Evolutionary conservation across 2,797 vertebrate genomes (phyloP).

Genomic region (Pseudomugil tenellus): DNA sequence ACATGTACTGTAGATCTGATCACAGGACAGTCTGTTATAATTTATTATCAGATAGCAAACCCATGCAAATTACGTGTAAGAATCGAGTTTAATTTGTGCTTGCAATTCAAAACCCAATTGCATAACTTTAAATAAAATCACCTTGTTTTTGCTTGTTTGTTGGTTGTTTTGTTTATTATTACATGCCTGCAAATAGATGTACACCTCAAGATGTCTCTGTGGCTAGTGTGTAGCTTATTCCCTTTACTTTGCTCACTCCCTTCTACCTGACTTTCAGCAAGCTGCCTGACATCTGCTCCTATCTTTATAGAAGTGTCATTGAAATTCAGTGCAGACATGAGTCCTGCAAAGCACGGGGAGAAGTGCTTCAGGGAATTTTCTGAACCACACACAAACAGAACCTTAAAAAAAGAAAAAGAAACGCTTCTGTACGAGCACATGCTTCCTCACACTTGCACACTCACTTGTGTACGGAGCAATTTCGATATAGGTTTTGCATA

Average conservation of each 20-base stretch:
- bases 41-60: background rate
- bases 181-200: conserved; percentile 40
- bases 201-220: conserved; percentile 39
- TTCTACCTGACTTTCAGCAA: conserved; percentile 69
- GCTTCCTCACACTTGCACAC: background rate
- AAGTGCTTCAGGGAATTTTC: conserved; percentile 70
- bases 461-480: background rate
- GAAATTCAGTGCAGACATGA: conserved; percentile 76
- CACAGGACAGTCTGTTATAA: background rate
- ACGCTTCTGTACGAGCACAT: conserved; percentile 11
- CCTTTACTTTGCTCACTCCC: conserved; percentile 50
- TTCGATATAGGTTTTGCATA: conserved; percentile 6
- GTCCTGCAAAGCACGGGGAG: conserved; percentile 68
- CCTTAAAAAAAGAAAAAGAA: conserved; percentile 14
- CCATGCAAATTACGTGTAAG: background rate
- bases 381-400: conserved; percentile 52
- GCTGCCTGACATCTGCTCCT: conserved; percentile 74
- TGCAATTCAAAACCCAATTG: conserved; percentile 2
- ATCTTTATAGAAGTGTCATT: conserved; percentile 77
- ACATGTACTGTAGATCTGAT: background rate
- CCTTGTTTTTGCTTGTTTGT: background rate
- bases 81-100: background rate
- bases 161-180: conserved; percentile 11
- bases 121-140: conserved; percentile 12
- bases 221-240: conserved; percentile 48